Base-by-base conservation (phyloP, 2,797 vertebrate genomes). In the Pygocentrus nattereri region DNA sequence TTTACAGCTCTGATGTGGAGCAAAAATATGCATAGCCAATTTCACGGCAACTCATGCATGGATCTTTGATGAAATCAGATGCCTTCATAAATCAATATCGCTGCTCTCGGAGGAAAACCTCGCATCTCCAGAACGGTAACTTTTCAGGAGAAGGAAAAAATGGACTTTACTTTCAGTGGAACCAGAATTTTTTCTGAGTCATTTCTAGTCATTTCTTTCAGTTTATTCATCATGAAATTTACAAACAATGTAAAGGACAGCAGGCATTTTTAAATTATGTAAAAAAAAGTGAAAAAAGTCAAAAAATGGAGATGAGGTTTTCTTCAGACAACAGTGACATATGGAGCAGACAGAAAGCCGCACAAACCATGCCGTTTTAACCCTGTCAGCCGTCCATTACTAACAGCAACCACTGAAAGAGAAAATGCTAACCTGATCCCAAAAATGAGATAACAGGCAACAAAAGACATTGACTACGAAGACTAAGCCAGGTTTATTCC, bases 11-110 rank as follows among this genome's bases (percentile, higher is more conserved):
- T 68, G 34, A 67, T 68, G 38, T 44, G 30, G 1, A 68, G 38
- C 2, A 47, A 49, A 49, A 69, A 69, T 44, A 69, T 69, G 23
- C 41, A 69, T 18, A 50, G 21, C 7, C 67, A 49, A 70, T 70
- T 49, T 68, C 13, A 68, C 15, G 38, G 38, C 47, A 41, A 19
- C 19, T 21, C 19, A 44, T n/a, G 11, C 34, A 23, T 2, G 16
- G n/a, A n/a, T n/a, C n/a, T n/a, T n/a, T 21, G 21, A 68, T 44
- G 65, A 69, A 69, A 49, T 69, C 23, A 69, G n/a, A 47, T 18
- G n/a, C 67, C 23, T 49, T 16, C 5, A 69, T 27, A 69, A 49
- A 27, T n/a, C 41, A 69, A 27, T 5, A 49, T n/a, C n/a, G n/a
- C n/a, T n/a, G n/a, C n/a, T n/a, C n/a, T n/a, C n/a, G n/a, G n/a